Conservation (phyloP, 2,797 vertebrate genomes). For the Ctenopoma kingsleyae region DNA sequence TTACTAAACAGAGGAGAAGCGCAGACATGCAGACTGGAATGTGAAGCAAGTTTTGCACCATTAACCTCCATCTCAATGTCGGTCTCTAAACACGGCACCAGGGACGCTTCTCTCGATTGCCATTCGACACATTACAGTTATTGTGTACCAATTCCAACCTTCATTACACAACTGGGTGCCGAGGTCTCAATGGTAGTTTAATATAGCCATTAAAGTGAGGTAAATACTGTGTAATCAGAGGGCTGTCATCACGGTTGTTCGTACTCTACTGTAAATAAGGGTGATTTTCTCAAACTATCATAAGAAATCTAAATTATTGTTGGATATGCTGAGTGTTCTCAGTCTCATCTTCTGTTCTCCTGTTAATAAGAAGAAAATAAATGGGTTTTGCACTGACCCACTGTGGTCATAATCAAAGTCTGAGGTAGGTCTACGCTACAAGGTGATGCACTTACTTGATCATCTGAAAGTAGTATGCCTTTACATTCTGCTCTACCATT, state of each 20-base stretch:
- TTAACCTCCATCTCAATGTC: conserved; percentile 65
- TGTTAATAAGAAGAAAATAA: conserved; percentile 15
- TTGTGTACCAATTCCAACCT: conserved; percentile 65
- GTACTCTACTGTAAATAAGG: conserved; percentile 23
- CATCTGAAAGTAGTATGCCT: conserved; percentile 4
- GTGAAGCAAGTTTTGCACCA: conserved; percentile 63
- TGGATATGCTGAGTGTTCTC: conserved; percentile 5
- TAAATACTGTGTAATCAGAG: conserved; percentile 57
- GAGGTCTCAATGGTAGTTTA: conserved; percentile 43
- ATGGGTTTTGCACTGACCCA: conserved; percentile 1
- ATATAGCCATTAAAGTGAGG: conserved; percentile 43
- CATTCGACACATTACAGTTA: conserved; percentile 62
- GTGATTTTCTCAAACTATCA: conserved; percentile 23
- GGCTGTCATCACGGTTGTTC: conserved; percentile 14
- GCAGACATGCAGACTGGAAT: conserved; percentile 49
- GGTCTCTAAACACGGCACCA: conserved; percentile 32
- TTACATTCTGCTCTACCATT: conserved; percentile 1
- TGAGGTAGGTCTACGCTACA: not conserved
- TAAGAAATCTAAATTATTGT: conserved; percentile 24
- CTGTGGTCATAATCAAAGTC: conserved; percentile 1
- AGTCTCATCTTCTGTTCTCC: not conserved
- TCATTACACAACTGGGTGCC: conserved; percentile 69
- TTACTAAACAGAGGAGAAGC: conserved; percentile 30
- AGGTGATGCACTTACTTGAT: conserved; percentile 12
- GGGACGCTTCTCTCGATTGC: conserved; percentile 37